Evolutionary conservation across 2,888 invertebrate genomes (phyloP).

Genomic region (Drosophila mimetica): DNA sequence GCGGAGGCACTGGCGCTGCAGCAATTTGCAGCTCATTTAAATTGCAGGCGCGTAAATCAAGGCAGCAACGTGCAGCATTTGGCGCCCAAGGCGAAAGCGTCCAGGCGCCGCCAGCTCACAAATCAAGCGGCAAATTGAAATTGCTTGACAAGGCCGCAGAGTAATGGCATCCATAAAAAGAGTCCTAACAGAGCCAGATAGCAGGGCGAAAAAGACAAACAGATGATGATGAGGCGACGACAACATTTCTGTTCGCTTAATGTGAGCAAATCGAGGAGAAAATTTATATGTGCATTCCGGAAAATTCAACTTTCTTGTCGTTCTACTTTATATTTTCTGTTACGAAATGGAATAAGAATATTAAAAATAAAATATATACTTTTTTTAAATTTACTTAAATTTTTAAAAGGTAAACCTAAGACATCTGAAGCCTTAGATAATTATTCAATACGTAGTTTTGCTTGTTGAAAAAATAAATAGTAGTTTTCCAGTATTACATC

Average conservation of each 20-base stretch:
- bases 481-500: neutral
- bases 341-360: too few species aligned
- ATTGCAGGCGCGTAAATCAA: constrained; percentile 62
- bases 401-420: too few species aligned
- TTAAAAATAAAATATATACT: too few species aligned
- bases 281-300: neutral
- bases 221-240: constrained; percentile 8
- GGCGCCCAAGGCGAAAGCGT: constrained; percentile 23
- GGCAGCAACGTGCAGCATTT: constrained; percentile 47
- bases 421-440: too few species aligned
- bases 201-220: constrained; percentile 5
- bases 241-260: neutral
- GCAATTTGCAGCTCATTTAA: constrained; percentile 70
- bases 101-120: constrained; percentile 45
- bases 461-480: neutral
- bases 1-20: constrained; percentile 5
- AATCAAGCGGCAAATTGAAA: constrained; percentile 59
- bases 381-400: too few species aligned
- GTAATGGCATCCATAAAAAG: constrained; percentile 41
- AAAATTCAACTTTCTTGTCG: too few species aligned
- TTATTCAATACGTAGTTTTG: too few species aligned
- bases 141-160: constrained; percentile 45
- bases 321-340: neutral
- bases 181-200: constrained; percentile 18
- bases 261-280: neutral